These are phyloP conservation scores for Mustela lutreola DNA, from an alignment of 2,113 vertebrate species.

Conservation along the genomic window DNA sequence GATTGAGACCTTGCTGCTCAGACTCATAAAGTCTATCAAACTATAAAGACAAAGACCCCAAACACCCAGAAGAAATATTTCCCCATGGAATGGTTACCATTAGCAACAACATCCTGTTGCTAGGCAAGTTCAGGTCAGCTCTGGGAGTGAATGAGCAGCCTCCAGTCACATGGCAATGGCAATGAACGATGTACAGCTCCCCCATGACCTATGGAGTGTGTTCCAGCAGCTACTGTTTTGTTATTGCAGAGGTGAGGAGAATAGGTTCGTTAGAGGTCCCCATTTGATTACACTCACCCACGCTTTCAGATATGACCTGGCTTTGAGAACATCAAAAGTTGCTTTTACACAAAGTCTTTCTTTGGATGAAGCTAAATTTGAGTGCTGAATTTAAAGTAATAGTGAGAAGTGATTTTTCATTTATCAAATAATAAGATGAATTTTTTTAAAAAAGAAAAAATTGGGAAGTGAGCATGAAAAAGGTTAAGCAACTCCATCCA, in stretches of 20 bases:
- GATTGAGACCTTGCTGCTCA: not conserved
- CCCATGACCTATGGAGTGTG: not conserved
- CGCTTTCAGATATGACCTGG: not conserved
- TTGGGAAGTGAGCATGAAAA: constrained; percentile 38
- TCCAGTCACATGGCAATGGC: not conserved
- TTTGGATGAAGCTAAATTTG: constrained; percentile 16
- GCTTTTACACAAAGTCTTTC: not conserved
- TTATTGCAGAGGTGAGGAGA: not conserved
- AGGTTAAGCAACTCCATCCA: not conserved
- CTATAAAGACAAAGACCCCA: constrained; percentile 45
- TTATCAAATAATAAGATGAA: not conserved
- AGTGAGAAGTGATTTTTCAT: not conserved
- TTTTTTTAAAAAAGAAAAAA: not conserved
- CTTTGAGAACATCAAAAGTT: constrained; percentile 15
- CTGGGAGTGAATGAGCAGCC: constrained; percentile 39
- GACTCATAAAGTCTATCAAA: not conserved
- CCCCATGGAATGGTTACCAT: constrained; percentile 52
- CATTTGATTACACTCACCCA: not conserved
- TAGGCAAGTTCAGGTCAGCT: constrained; percentile 68
- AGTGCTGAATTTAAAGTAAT: constrained; percentile 16
- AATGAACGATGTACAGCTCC: not conserved
- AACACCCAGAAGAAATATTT: constrained; percentile 65
- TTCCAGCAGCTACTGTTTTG: not conserved
- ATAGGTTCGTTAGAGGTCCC: not conserved
- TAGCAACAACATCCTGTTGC: constrained; percentile 71